Evolutionary conservation across 2,888 invertebrate genomes (phyloP).

Genomic region (Drosophila peninsularis): DNA sequence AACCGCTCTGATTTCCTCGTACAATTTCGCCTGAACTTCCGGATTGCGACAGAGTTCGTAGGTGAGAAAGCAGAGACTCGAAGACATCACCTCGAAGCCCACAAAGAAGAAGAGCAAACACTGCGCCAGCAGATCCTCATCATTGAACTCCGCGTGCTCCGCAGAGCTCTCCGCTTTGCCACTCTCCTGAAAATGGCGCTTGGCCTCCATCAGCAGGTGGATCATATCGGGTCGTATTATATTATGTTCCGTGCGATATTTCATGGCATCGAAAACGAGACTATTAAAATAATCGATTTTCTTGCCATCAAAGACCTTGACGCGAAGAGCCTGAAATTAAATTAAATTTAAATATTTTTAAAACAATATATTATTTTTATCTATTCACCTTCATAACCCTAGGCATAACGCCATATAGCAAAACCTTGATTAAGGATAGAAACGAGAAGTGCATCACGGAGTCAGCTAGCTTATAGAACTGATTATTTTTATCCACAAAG

Average conservation of each 20-base stretch:
- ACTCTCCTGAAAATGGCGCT: slow-evolving; percentile 51
- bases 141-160: slow-evolving; percentile 61
- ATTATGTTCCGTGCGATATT: slow-evolving; percentile 84
- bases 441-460: slow-evolving; percentile 82
- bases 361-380: too few relatives aligned
- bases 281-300: slow-evolving; percentile 83
- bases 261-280: slow-evolving; percentile 84
- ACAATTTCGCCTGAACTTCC: slow-evolving; percentile 86
- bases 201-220: slow-evolving; percentile 86
- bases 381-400: slow-evolving; percentile 74
- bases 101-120: slow-evolving; percentile 86
- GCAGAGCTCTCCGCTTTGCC: background rate
- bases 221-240: slow-evolving; percentile 86
- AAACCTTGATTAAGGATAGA: slow-evolving; percentile 60
- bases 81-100: slow-evolving; percentile 85
- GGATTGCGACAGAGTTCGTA: slow-evolving; percentile 87
- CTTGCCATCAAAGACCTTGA: slow-evolving; percentile 80
- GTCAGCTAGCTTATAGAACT: slow-evolving; percentile 86
- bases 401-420: slow-evolving; percentile 63
- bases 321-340: slow-evolving; percentile 44
- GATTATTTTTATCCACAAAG: slow-evolving; percentile 85
- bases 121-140: slow-evolving; percentile 86
- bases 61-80: slow-evolving; percentile 85
- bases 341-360: too few relatives aligned
- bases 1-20: slow-evolving; percentile 85